Conservation (phyloP, 2,113 vertebrate species). For the Tachysurus fulvidraco region DNA sequence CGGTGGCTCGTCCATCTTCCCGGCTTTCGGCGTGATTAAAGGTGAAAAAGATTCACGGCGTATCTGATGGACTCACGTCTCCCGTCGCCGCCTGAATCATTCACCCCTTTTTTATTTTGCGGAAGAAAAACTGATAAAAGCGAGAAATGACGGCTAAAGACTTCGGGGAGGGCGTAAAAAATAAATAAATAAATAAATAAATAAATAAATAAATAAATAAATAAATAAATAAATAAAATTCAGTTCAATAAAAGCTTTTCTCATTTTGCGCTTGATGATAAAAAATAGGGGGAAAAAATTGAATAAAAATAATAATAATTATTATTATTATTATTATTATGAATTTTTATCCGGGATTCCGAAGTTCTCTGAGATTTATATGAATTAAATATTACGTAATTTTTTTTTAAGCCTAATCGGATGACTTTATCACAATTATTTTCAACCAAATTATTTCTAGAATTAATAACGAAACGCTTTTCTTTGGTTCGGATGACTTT, state of each 20-base stretch:
- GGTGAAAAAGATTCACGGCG: background rate
- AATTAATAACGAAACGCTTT: background rate
- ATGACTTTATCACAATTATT: background rate
- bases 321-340: too few relatives aligned
- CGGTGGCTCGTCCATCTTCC: constrained; percentile 23
- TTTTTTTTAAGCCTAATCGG: background rate
- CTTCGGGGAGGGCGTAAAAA: too few relatives aligned
- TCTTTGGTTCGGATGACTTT: background rate
- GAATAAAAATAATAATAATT: too few relatives aligned
- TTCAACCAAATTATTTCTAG: background rate
- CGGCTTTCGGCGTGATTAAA: constrained; percentile 28
- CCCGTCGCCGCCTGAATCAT: background rate
- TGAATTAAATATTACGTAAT: too few relatives aligned
- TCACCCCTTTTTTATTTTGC: background rate
- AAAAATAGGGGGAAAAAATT: too few relatives aligned
- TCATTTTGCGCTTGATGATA: background rate
- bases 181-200: too few relatives aligned
- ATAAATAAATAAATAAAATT: background rate
- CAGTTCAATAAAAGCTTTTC: too few relatives aligned
- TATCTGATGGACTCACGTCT: constrained; percentile 30
- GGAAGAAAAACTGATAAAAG: constrained; percentile 36
- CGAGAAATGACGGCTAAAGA: constrained; percentile 15
- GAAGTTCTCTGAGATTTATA: background rate
- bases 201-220: too few relatives aligned
- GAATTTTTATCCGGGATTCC: too few relatives aligned